Percentiles rank a stretch among this genome's conserved stretches.
Evolutionary conservation across 1,140 invertebrate genomes (phyloP).

Genomic region (Macrobrachium nipponense): DNA sequence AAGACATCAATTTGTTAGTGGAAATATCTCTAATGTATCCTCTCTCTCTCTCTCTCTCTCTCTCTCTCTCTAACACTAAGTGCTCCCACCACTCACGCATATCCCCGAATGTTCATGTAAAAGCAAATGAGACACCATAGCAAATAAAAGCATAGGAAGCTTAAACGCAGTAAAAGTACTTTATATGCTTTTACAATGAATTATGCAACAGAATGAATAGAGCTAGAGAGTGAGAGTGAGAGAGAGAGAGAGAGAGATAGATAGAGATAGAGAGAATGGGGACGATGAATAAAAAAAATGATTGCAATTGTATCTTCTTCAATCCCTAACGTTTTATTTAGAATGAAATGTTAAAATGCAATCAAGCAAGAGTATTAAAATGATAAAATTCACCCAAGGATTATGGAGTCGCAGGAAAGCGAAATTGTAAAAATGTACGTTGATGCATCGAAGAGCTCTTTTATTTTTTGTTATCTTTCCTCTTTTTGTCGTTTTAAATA

Average conservation of each 20-base stretch:
- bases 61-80: not conserved
- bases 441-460: too few relatives aligned
- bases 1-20: not conserved
- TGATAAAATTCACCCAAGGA: too few relatives aligned
- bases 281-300: not conserved
- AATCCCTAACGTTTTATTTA: not conserved
- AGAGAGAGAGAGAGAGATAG: not conserved
- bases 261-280: conserved; percentile 12
- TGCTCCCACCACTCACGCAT: not conserved
- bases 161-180: too few relatives aligned
- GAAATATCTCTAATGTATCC: not conserved
- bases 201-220: not conserved
- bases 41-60: not conserved
- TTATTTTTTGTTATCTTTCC: too few relatives aligned
- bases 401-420: too few relatives aligned
- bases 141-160: too few relatives aligned
- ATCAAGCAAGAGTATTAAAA: too few relatives aligned
- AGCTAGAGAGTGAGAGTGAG: not conserved
- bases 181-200: not conserved
- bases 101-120: not conserved
- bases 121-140: too few relatives aligned
- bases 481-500: too few relatives aligned
- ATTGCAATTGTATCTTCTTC: conserved; percentile 3
- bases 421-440: too few relatives aligned
- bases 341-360: too few relatives aligned